Base-by-base conservation (phyloP, 2,888 invertebrate species). In the Mimas tiliae region DNA sequence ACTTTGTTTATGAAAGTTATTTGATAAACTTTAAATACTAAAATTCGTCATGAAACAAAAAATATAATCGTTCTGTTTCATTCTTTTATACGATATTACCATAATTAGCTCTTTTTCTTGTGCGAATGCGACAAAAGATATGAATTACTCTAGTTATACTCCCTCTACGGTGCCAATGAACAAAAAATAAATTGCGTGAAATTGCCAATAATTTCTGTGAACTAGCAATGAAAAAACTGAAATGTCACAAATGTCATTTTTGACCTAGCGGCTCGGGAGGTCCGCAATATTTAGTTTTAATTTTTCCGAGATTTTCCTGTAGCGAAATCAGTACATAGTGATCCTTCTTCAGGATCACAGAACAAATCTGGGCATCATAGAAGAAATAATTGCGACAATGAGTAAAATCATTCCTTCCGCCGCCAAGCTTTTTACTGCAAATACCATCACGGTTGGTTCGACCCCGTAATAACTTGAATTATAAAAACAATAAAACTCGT, bases 391-490 rank as follows among this genome's bases (percentile, higher is more conserved):
- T 70, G 70, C 70, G 50, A 89, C 82, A 79, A 93, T 93, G 93
- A 93, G 90, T 79, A 89, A 89, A 82, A 77, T 93, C 48, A 80
- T 93, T 65, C 90, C 91, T 53, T 79, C 88, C 53, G 85, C 81
- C 69, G 84, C 87, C 70, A 92, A 90, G 76, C 76, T 92, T 72
- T 77, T 93, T 62, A 75, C 82, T 69, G 87, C 83, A 73, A 84
- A 87, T 72, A 74, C 83, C 19, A 74, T 89, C 65, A 77, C 87
- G 86, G 92, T 92, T 73, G 72, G 89, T 83, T 68, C 63, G 68
- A 67, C 73, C 66, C 34, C 52, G 34, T 70, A 66, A 69, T 68
- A 38, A 70, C 67, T 21, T 42, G 65, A 42, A 34, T 47, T 65
- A 65, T 42, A 48, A 8, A 67, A 64, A 1, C 47, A 48, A 48